Evolutionary conservation across 37 sponge, comb jelly and placozoan species (phyloP), one percentile per base, ranked within the genome.

Genomic region (Chondrilla cf. caribensis): DNA sequence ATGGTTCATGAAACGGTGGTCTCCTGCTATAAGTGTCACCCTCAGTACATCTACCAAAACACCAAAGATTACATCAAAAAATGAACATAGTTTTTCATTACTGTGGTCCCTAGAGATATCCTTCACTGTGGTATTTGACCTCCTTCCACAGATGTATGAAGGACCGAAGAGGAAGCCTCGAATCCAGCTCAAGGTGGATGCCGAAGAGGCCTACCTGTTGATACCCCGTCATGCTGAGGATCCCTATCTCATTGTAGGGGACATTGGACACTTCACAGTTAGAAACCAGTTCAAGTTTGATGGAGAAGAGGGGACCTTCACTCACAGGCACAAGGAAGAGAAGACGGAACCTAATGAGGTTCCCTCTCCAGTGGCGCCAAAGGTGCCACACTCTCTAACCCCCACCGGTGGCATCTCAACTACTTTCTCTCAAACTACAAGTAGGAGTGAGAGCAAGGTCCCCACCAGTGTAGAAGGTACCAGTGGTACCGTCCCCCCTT

Each of bases 161-260:
- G 94, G 91, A 44, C 94, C 94, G 0, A 87, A 91, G 21, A 84
- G 94, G 6, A 90, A 94, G 70, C 88, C 88, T n/a, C 80, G 99
- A 2, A 93, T 98, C 31, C 71, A 64, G 1, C 71, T 96, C 31
- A 94, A 98, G 54, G 90, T 98, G 26, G 84, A 94, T 32, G 86
- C 89, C n/a, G 87, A 73, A 11, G 88, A 90, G 18, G 94, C 99
- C 17, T 81, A 93, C 54, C 84, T 96, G 28, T 85, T 98, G 72
- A 87, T 98, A 38, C 99, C 99, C 28, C 89, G 90, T 26, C 92
- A 91, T 64, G 91, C 94, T 35, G 82, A 85, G 77, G 94, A 92
- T 66, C 89, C 93, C 33, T 92, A 98, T 40, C 77, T 98, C 38
- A 83, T 96, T 78, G 93, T 94, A 2, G 94, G 93, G 2, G 92